Base-by-base conservation (phyloP, 2,113 vertebrate species). In the Gymnocephalus cernua region DNA sequence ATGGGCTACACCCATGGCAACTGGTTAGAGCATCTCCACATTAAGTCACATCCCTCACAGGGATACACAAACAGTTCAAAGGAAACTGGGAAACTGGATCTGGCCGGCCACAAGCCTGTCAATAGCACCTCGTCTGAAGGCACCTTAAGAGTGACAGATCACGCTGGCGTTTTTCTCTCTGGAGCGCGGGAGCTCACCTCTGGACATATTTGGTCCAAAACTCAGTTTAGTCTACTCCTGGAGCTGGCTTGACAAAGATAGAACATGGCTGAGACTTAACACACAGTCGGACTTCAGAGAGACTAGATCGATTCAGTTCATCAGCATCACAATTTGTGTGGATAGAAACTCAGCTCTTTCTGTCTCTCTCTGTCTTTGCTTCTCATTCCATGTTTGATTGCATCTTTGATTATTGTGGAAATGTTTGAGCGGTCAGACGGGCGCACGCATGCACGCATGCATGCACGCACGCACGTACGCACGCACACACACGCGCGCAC, bases 321-420 rank as follows among this genome's bases (percentile, higher is more conserved):
- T n/a, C 27, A 64, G 14, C 13, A 21, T 14, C 41, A 29, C 10
- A 27, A 13, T 1, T 1, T 41, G 8, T 54, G 1, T 1, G 3
- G 54, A 45, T 25, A 25, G 54, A 53, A 67, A 11, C n/a, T 0
- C 59, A 35, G 4, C n/a, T 32, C 35, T 51, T 4, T 67, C 25
- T 48, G 6, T 27, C 51, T 72, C 48, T 78, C 25, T 58, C 44
- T 41, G 16, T 61, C 59, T 69, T 57, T 48, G 10, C 32, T 9
- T 69, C 47, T 74, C 41, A 27, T 69, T 78, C 41, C 35, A 47
- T 71, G 58, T 86, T 83, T 87, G 65, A 86, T 87, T 81, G 68
- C 77, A 61, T 68, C 48, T 61, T 47, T 80, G 77, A 88, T 86
- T 86, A 77, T 82, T 81, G 86, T 88, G 84, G 86, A 86, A 79